Base-by-base conservation (phyloP, 53 echinoderm and acorn worm species). In the Holothuria scabra region DNA sequence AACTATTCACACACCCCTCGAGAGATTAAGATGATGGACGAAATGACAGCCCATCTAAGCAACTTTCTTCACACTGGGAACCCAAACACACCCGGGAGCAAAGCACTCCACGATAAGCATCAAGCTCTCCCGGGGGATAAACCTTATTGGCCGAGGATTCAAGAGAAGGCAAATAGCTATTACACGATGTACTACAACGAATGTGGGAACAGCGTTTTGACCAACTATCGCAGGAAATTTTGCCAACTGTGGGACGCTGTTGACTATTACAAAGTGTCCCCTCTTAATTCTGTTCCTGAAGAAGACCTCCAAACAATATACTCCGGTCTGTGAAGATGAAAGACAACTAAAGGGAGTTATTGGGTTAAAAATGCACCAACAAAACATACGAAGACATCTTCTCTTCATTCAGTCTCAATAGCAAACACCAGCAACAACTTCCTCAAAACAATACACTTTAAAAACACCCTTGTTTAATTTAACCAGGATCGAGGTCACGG, bases 61-160 rank as follows among this genome's bases (percentile, higher is more conserved):
- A 85, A 85, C 74, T 85, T 85, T 28, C 71, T 72, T 14, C 85
- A 85, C 61, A 85, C 85, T 10, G 85, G 85, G 4, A 74, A 85
- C 60, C 85, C 85, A 4, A 85, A 81, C 46, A 29, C 22, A 81
- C 62, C 82, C 10, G 82, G 82, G 12, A 62, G 37, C 63, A 12
- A 41, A 55, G 29, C 46, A 61, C 66, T 72, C 33, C 48, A 26
- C 18, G 28, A 29, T 1, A 60, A 70, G 41, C 71, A 71, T 25
- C 24, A 72, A 44, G 33, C 60, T 25, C 65, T 81, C 2, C 82
- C 82, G 23, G 82, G 82, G 5, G 65, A 64, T 38, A 81, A 81
- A 62, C 65, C 62, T 23, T 81, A 81, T 46, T 81, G 82, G 82
- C 82, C 82, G 3, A 64, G 65, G 35, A 37, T 81, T 61, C 62